Evolutionary conservation across 2,797 vertebrate species (phyloP).

Genomic region (Euphonia xanthogaster): DNA sequence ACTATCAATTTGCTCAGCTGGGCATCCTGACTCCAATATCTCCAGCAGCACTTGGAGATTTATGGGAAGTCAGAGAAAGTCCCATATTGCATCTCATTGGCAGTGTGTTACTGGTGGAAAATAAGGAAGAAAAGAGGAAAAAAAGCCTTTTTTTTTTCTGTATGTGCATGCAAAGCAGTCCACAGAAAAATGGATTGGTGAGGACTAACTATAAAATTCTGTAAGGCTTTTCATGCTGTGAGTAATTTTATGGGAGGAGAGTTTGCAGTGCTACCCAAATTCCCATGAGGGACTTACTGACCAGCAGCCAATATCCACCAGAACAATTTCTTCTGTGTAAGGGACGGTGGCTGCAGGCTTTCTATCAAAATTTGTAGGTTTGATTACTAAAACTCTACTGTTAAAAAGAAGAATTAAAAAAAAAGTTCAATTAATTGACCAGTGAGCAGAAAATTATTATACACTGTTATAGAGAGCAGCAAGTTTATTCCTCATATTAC

Average conservation of each 20-base stretch:
- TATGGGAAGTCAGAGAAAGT: neutral
- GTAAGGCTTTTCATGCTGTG: neutral
- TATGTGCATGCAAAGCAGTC: neutral
- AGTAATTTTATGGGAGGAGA: neutral
- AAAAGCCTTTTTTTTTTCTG: rapidly evolving
- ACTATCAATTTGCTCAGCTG: neutral
- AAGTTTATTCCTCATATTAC: neutral
- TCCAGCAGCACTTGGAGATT: neutral
- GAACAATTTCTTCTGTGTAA: neutral
- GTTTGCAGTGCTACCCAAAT: neutral
- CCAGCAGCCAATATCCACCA: neutral
- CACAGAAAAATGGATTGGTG: neutral
- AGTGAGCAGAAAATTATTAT: neutral
- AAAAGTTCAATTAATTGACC: neutral
- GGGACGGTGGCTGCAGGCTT: neutral
- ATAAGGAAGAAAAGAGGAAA: neutral
- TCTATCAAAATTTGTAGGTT: neutral
- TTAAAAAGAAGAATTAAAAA: neutral
- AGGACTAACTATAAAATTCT: neutral
- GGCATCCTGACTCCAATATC: neutral
- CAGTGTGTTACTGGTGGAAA: neutral
- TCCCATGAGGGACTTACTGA: neutral
- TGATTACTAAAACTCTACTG: neutral
- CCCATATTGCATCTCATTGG: neutral
- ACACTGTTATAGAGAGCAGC: neutral